Conservation (phyloP, 2,888 invertebrate genomes). For the Tenthredo livida region DNA sequence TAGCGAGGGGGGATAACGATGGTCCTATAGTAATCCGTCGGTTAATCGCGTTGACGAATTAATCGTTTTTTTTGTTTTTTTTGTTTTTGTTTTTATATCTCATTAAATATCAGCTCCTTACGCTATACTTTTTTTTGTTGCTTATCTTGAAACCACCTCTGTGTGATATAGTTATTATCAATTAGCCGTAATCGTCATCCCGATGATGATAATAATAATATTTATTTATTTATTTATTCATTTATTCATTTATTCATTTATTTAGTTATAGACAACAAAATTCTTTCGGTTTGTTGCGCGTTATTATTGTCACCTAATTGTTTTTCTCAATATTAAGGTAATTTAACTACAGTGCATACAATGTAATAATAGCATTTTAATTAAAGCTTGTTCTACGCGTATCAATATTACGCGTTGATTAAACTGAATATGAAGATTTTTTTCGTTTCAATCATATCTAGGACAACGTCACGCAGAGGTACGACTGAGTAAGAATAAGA, state of each 20-base stretch:
- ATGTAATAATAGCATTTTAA: conserved; percentile 42
- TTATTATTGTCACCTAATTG: conserved; percentile 51
- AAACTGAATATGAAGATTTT: background rate
- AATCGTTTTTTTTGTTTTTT: too few species aligned
- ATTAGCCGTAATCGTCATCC: conserved; percentile 38
- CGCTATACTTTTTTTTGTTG: background rate
- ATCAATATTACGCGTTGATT: conserved; percentile 11
- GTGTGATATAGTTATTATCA: background rate
- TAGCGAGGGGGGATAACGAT: conserved; percentile 24
- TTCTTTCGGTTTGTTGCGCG: conserved; percentile 48
- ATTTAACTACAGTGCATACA: conserved; percentile 51
- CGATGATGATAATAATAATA: background rate
- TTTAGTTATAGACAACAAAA: conserved; percentile 41
- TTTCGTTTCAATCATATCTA: conserved; percentile 28
- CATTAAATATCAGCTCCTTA: background rate
- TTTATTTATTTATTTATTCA: too few species aligned
- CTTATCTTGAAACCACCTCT: conserved; percentile 22
- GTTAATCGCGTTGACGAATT: conserved; percentile 35
- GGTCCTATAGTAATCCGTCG: conserved; percentile 16
- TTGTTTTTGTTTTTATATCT: too few species aligned
- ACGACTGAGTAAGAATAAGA: conserved; percentile 35
- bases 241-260: too few species aligned
- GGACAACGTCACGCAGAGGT: conserved; percentile 22
- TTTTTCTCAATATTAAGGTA: conserved; percentile 32
- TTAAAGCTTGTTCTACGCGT: conserved; percentile 45